Evolutionary conservation across 2,888 invertebrate genomes (phyloP).

Genomic region (Drosophila histrio): DNA sequence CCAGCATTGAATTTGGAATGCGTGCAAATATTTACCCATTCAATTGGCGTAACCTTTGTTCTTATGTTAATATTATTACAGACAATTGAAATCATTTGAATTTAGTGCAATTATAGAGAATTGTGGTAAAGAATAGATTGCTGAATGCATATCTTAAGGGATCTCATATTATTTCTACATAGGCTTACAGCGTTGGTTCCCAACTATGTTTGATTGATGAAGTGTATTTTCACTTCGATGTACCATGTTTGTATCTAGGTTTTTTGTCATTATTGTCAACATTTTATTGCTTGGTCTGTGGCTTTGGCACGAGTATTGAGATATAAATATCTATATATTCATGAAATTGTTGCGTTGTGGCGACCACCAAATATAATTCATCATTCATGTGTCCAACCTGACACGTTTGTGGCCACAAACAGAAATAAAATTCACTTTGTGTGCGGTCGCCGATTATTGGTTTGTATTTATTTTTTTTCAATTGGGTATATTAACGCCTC

Average conservation of each 20-base stretch:
- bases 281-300: conserved; percentile 37
- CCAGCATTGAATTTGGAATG: neutral
- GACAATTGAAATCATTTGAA: neutral
- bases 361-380: conserved; percentile 65
- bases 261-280: conserved; percentile 8
- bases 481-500: conserved; percentile 35
- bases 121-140: neutral
- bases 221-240: conserved; percentile 11
- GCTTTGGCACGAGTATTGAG: conserved; percentile 29
- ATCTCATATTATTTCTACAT: too few species aligned
- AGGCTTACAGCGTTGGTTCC: too few species aligned
- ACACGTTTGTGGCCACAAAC: conserved; percentile 77
- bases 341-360: conserved; percentile 34
- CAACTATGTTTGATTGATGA: neutral
- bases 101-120: neutral
- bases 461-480: conserved; percentile 42
- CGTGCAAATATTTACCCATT: neutral
- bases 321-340: conserved; percentile 34
- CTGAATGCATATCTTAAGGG: neutral
- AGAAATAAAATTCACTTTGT: conserved; percentile 76
- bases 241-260: neutral
- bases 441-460: conserved; percentile 56
- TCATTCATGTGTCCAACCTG: conserved; percentile 76
- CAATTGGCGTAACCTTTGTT: neutral
- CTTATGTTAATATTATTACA: neutral